Evolutionary conservation across 2,888 invertebrate genomes (phyloP), one percentile per base, ranked within the genome.

Genomic region (Apamea sordens): DNA sequence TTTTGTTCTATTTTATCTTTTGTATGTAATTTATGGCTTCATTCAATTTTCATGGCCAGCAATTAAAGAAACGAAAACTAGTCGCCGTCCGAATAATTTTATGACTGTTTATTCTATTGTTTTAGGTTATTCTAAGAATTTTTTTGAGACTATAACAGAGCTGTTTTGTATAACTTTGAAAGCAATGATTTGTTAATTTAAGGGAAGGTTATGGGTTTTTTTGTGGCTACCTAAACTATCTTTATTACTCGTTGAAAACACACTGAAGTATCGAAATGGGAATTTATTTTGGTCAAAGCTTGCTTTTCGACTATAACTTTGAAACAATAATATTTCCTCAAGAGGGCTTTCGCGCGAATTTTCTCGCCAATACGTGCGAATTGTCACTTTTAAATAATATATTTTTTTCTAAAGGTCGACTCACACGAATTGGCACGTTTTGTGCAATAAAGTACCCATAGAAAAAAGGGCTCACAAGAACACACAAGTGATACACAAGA

Each of bases 71-170:
- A 75, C 18, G 50, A 68, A 73, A 56, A 21, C 24, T 11, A 41
- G 11, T 11, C 1, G 21, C 10, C 6, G 32, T 59, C 32, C 15
- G 15, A 82, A 50, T 41, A 64, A 59, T 67, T 75, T 21, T 50
- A 67, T 18, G 56, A 50, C 21, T 11, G 15, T 36, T 44, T 24
- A 24, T 36, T 64, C 28, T 44, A 68, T 71, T 77, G 63, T 81
- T 86, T 41, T 59, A 65, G 41, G 10, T 65, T 28, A 59, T 77
- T 77, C 76, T 71, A 70, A 18, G 64, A 78, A 71, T 56, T 53
- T 32, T 56, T 53, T 32, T 65, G 4, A 69, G 63, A 77, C 47
- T 80, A 77, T 15, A 50, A 18, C 56, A 75, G 21, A 73, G 24
- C 56, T 70, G 44, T 76, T 63, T 56, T 28, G 18, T 11, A 72